Conservation (phyloP, 1,140 invertebrate genomes). For the Elymnias hypermnestra region DNA sequence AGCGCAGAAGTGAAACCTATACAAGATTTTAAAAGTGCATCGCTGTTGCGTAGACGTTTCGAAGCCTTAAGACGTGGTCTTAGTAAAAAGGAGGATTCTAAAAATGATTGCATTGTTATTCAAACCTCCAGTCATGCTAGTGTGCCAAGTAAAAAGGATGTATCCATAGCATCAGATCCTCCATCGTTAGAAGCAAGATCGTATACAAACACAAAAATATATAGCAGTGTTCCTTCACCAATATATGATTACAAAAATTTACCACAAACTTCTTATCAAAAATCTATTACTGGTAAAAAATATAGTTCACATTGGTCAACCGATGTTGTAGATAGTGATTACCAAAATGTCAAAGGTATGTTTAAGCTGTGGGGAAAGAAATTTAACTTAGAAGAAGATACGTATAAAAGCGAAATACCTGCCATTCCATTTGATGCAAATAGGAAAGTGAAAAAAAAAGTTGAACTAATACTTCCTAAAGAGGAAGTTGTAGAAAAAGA, state of each 20-base stretch:
- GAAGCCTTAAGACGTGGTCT: slow-evolving; percentile 42
- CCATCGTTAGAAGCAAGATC: slow-evolving; percentile 44
- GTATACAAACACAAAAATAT: slow-evolving; percentile 36
- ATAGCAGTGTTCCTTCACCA: slow-evolving; percentile 21
- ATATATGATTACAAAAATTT: slow-evolving; percentile 11
- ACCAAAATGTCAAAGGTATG: slow-evolving; percentile 46
- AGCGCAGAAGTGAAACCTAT: slow-evolving; percentile 23
- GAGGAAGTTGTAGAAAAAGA: slow-evolving; percentile 13
- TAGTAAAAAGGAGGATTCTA: slow-evolving; percentile 35
- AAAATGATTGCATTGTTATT: slow-evolving; percentile 20
- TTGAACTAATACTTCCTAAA: slow-evolving; percentile 15
- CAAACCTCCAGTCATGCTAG: slow-evolving; percentile 28
- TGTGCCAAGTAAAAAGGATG: slow-evolving; percentile 35
- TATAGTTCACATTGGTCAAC: slow-evolving; percentile 15
- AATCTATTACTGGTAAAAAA: slow-evolving; percentile 15
- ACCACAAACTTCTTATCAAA: slow-evolving; percentile 8
- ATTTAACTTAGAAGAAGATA: slow-evolving; percentile 43
- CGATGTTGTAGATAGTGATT: slow-evolving; percentile 30
- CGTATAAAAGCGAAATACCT: slow-evolving; percentile 23
- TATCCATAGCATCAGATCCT: slow-evolving; percentile 49
- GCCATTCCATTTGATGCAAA: slow-evolving; percentile 11
- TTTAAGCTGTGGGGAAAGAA: slow-evolving; percentile 57
- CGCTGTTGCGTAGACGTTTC: slow-evolving; percentile 38
- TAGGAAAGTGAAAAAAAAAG: slow-evolving; percentile 19
- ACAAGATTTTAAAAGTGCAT: slow-evolving; percentile 36